A percentile compares a stretch with the other conserved stretches of the same genome.
Evolutionary conservation across 2,797 vertebrate species (phyloP).

Genomic region (Botia almorhae): DNA sequence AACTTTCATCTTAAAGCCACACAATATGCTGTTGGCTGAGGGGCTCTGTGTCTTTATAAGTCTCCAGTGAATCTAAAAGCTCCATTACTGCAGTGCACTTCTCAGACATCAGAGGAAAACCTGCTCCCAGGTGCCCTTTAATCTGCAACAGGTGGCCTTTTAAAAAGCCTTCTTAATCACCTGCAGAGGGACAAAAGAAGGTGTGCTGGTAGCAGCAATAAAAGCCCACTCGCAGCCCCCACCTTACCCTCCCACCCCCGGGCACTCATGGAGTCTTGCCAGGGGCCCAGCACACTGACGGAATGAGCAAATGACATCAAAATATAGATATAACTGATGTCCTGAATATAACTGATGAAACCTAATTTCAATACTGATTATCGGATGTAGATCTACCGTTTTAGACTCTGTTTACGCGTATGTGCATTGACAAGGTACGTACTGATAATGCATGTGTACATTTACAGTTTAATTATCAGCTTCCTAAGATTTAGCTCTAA

Average conservation of each 20-base stretch:
- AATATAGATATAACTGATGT: conserved; percentile 15
- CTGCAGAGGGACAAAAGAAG: conserved; percentile 66
- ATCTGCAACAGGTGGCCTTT: conserved; percentile 85
- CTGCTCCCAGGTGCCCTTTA: conserved; percentile 79
- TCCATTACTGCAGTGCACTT: conserved; percentile 51
- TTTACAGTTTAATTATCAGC: neutral
- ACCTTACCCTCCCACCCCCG: conserved; percentile 62
- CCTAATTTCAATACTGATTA: conserved; percentile 13
- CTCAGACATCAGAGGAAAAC: conserved; percentile 57
- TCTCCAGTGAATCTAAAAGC: conserved; percentile 50
- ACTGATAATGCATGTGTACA: neutral
- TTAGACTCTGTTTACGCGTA: neutral
- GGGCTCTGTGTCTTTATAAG: conserved; percentile 49
- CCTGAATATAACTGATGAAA: neutral
- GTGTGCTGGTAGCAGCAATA: conserved; percentile 65
- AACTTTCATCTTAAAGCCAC: conserved; percentile 36
- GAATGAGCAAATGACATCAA: neutral
- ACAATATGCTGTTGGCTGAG: conserved; percentile 44
- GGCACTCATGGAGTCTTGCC: conserved; percentile 71
- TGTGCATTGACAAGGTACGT: neutral
- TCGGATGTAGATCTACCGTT: neutral
- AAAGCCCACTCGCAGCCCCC: conserved; percentile 59
- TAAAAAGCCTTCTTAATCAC: conserved; percentile 80
- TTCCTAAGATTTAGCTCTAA: neutral
- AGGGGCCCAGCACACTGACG: conserved; percentile 63